Evolutionary conservation across 2,888 invertebrate species (phyloP), one percentile per base, ranked within the genome.

Genomic region (Hedya salicella): DNA sequence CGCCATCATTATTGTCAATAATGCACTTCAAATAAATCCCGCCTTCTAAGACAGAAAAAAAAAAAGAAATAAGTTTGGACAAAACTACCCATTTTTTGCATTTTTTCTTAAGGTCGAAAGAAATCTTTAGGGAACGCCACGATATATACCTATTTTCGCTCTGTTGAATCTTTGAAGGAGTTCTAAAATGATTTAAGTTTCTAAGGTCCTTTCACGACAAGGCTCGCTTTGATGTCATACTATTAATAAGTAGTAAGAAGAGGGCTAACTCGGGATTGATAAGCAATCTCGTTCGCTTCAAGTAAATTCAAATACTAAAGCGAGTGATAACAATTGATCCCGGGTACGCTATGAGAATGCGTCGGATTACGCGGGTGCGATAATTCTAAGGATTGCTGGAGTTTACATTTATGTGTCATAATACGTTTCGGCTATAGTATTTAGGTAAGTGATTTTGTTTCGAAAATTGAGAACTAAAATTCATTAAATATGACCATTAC

Each of bases 111-210:
- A n/a, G 17, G 30, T 39, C 48, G 25, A 40, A 63, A 63, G 49
- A 49, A 56, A 32, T 48, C 30, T 42, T 49, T 32, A 17, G 25
- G 30, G 40, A 11, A 46, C 39, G 56, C 16, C 5, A 30, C 21
- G 40, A 49, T 42, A n/a, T n/a, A n/a, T n/a, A 21, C 32, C 42
- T 49, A 56, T 64, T 64, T 42, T 50, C 57, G 57, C 64, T 64
- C 64, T 64, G 49, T 40, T 64, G 64, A 64, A 16, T 57, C 42
- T 13, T 64, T 50, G 49, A 50, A 64, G 44, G 36, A 64, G 32
- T 64, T 57, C 64, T 64, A 50, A 64, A 64, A 64, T 57, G 16
- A 64, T 64, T 64, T 44, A 57, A 50, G 36, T 64, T 50, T 57
- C 57, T 64, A 57, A 57, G 36, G 19, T 9, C 49, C 42, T 57